Evolutionary conservation across 2,113 vertebrate genomes (phyloP).

Genomic region (Coracopsis vasa): DNA sequence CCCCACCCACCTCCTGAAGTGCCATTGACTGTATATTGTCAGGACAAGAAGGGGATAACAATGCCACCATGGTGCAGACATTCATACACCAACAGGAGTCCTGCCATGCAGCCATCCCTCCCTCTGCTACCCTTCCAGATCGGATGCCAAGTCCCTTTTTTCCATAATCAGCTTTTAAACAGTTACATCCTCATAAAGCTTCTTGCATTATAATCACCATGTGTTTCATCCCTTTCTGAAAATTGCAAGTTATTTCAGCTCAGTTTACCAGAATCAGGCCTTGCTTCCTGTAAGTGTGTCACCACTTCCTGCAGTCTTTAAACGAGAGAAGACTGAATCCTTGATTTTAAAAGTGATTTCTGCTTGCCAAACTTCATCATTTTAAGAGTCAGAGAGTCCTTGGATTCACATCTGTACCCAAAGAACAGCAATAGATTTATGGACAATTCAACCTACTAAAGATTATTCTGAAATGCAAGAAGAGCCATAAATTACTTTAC

Average conservation of each 20-base stretch:
- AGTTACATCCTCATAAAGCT: slow-evolving; percentile 51
- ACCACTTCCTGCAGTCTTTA: slow-evolving; percentile 37
- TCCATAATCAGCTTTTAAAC: slow-evolving; percentile 58
- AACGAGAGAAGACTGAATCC: slow-evolving; percentile 1
- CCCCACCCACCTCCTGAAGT: slow-evolving; percentile 69
- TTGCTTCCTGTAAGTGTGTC: slow-evolving; percentile 37
- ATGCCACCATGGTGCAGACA: slow-evolving; percentile 57
- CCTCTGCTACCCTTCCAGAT: slow-evolving; percentile 22
- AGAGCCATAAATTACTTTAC: slow-evolving; percentile 28
- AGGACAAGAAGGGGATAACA: slow-evolving; percentile 56
- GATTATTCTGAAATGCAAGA: slow-evolving; percentile 48
- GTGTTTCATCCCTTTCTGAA: slow-evolving; percentile 49
- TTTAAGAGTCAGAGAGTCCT: slow-evolving; percentile 39
- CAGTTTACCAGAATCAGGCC: neutral
- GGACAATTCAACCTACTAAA: slow-evolving; percentile 41
- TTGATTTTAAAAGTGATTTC: slow-evolving; percentile 21
- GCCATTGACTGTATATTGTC: slow-evolving; percentile 60
- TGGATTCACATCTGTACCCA: slow-evolving; percentile 47
- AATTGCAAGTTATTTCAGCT: slow-evolving; percentile 32
- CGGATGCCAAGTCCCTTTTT: slow-evolving; percentile 49
- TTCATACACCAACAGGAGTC: slow-evolving; percentile 49
- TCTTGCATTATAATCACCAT: slow-evolving; percentile 39
- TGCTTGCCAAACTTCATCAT: slow-evolving; percentile 49
- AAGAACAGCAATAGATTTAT: slow-evolving; percentile 50
- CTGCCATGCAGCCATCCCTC: slow-evolving; percentile 58